Base-by-base conservation (phyloP, 2,888 invertebrate species). In the Microchrysa polita region DNA sequence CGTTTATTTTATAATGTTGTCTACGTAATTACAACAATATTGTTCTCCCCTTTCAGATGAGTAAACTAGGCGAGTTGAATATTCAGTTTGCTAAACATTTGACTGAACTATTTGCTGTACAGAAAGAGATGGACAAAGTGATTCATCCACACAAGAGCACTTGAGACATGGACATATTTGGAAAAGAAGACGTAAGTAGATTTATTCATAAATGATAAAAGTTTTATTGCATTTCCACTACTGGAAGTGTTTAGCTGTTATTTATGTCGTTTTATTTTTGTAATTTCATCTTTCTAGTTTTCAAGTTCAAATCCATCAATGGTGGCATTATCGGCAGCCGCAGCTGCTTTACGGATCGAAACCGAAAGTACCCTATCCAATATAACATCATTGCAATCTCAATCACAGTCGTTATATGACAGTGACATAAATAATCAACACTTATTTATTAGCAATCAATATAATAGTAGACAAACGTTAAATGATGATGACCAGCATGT, bases 71-170 rank as follows among this genome's bases (percentile, higher is more conserved):
- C 72, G 84, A 85, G 76, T 77, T 85, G 57, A 84, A 83, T 78
- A 79, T 80, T 72, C 76, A 83, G 71, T 84, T 84, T 78, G 82
- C 82, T 69, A 84, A 84, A 75, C 82, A 82, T 67, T 77, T 85
- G 65, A 79, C 81, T n/a, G 84, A 85, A 72, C 74, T 85, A 61
- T 81, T 82, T 75, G 80, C 77, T 69, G 83, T 85, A 75, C 85
- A 85, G 79, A 85, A 84, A 79, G 85, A 85, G 81, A 84, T 85
- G 83, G 85, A 85, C 76, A 83, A 82, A 79, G 78, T 84, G 75
- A 81, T 85, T 77, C 84, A 83, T 78, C 81, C 82, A 34, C 78
- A 81, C 75, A 84, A 84, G 79, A 83, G 84, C 77, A 84, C 84
- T 84, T 84, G 84, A 84, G 84, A 84, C 80, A 77, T 81, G 82